Evolutionary conservation across 2,113 vertebrate genomes (phyloP).

Genomic region (Colossoma macropomum): DNA sequence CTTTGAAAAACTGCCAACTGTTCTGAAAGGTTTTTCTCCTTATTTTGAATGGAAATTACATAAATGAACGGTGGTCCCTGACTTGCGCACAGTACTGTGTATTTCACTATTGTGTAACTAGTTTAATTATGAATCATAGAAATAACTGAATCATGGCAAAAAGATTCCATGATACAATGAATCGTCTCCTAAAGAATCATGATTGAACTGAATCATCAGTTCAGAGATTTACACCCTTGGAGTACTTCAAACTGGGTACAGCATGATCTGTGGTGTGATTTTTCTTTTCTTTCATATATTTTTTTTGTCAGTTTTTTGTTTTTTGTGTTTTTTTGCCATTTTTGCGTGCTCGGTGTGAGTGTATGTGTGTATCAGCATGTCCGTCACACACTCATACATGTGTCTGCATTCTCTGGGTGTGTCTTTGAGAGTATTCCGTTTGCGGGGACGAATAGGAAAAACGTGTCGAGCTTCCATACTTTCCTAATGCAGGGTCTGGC

Average conservation of each 20-base stretch:
- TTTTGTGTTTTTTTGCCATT: background rate
- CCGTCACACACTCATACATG: conserved; percentile 82
- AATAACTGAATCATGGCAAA: conserved; percentile 2
- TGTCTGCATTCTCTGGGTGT: conserved; percentile 98
- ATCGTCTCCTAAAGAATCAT: background rate
- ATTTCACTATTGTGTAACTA: too few species aligned
- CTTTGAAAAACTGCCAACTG: too few species aligned
- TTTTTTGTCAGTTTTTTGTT: too few species aligned
- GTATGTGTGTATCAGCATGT: conserved; percentile 27
- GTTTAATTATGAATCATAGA: background rate
- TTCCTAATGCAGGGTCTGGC: conserved; percentile 76
- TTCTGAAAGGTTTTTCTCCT: too few species aligned
- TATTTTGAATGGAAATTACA: too few species aligned
- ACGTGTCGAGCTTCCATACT: conserved; percentile 83
- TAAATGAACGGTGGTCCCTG: too few species aligned
- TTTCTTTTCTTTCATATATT: conserved; percentile 45
- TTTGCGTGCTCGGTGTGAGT: conserved; percentile 28
- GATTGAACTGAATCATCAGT: background rate
- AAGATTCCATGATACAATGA: background rate
- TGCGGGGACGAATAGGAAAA: conserved; percentile 94
- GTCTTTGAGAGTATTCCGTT: conserved; percentile 91
- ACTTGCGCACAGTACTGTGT: too few species aligned
- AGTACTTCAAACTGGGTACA: conserved; percentile 30
- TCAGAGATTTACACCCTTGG: background rate
- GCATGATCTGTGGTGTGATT: conserved; percentile 18